A percentile compares a stretch with the other conserved stretches of the same genome.
Conservation (phyloP, 1,140 invertebrate species). For the Homalodisca vitripennis region DNA sequence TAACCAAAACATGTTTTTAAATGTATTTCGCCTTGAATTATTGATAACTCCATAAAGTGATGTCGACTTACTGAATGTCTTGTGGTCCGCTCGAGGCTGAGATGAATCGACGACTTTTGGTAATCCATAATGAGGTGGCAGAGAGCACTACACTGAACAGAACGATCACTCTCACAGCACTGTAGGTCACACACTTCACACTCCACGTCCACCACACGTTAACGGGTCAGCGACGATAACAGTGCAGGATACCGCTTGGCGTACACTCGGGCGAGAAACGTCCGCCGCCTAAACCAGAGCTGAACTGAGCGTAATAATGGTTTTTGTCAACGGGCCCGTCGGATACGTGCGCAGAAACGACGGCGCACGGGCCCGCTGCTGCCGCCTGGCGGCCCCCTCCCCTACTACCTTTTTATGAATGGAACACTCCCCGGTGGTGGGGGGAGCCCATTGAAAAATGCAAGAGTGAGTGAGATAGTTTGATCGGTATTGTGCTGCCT, state of each 20-base stretch:
- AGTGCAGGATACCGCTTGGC: no score
- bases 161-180: not conserved
- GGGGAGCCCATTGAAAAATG: conserved; percentile 31
- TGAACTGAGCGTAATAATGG: not conserved
- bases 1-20: no score
- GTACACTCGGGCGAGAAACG: no score
- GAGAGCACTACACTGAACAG: not conserved
- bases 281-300: not conserved
- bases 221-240: no score
- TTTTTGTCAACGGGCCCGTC: not conserved
- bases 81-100: not conserved
- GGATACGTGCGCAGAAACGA: conserved; percentile 16
- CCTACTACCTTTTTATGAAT: conserved; percentile 32
- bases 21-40: no score
- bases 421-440: conserved; percentile 24
- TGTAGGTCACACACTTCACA: not conserved
- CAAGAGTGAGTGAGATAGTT: conserved; percentile 24
- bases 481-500: conserved; percentile 29
- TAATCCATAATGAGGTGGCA: not conserved
- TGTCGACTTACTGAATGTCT: not conserved
- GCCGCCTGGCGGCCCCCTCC: conserved; percentile 25
- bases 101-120: not conserved
- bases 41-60: not conserved
- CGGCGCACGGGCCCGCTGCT: conserved; percentile 24
- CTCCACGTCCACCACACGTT: no score